Conservation (phyloP, 2,113 vertebrate species). For the Ia io region DNA sequence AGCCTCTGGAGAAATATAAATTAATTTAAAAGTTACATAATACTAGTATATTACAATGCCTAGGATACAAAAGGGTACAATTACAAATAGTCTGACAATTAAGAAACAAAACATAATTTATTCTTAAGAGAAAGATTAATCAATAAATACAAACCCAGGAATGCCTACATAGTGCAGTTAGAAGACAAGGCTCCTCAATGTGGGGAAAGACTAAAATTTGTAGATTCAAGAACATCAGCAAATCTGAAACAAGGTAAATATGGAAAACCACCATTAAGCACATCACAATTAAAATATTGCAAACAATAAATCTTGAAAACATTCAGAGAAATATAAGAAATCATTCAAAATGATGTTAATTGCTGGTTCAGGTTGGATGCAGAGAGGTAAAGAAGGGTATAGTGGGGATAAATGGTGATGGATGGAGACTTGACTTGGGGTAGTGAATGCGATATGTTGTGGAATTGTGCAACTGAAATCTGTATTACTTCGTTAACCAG, state of each 20-base stretch:
- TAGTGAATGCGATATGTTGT: not conserved
- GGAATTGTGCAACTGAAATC: not conserved
- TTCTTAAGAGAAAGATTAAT: not conserved
- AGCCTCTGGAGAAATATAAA: not conserved
- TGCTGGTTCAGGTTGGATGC: not conserved
- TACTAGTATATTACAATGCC: not conserved
- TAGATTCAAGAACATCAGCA: not conserved
- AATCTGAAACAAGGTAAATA: not conserved
- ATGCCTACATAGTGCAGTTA: not conserved
- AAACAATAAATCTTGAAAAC: not conserved
- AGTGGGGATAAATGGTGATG: not conserved
- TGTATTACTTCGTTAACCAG: not conserved
- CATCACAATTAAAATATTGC: not conserved
- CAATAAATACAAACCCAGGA: not conserved
- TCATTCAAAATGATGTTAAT: not conserved
- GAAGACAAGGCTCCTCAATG: not conserved
- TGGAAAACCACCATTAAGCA: not conserved
- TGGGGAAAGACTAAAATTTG: not conserved
- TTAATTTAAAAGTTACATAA: not conserved
- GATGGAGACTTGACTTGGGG: not conserved
- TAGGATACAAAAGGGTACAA: not conserved
- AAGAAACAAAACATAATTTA: not conserved
- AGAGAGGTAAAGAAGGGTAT: too few relatives aligned
- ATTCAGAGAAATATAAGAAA: not conserved
- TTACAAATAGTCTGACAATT: not conserved